Evolutionary conservation across 2,888 invertebrate genomes (phyloP).

Genomic region (Digitonthophagus gazella): DNA sequence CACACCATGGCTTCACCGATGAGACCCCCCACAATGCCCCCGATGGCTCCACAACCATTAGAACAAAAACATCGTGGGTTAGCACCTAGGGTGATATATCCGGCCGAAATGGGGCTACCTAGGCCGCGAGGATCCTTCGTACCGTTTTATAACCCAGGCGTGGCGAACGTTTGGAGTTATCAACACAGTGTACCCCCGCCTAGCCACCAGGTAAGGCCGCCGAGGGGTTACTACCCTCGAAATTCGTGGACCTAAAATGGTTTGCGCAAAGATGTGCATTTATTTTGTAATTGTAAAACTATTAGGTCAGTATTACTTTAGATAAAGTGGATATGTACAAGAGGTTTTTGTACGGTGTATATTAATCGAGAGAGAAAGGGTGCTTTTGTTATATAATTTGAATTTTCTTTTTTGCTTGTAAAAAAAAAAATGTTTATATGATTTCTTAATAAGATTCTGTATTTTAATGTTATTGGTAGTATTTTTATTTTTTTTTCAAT

Average conservation of each 20-base stretch:
- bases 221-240: constrained; percentile 27
- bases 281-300: constrained; percentile 11
- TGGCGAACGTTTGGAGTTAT: constrained; percentile 26
- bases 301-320: constrained; percentile 26
- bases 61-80: constrained; percentile 17
- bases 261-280: constrained; percentile 4
- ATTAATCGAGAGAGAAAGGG: background rate
- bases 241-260: constrained; percentile 25
- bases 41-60: constrained; percentile 20
- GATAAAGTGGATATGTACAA: background rate
- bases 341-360: background rate
- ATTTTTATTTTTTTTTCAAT: background rate
- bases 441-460: background rate
- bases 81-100: constrained; percentile 28
- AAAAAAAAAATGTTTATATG: background rate
- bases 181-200: constrained; percentile 23
- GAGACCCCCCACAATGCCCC: constrained; percentile 18
- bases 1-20: constrained; percentile 21
- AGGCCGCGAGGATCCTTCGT: constrained; percentile 25
- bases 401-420: background rate
- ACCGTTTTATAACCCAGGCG: constrained; percentile 28
- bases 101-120: constrained; percentile 33
- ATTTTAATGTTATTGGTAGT: background rate
- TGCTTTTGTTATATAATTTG: background rate
- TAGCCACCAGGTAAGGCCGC: constrained; percentile 16